Conservation (phyloP, 2,113 vertebrate genomes). For the Oryctolagus cuniculus region mOryCun1.1 NC_091449.1:58787501-58788000, state of each 20-base stretch:
- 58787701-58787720: conserved; percentile 26
- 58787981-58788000: background rate
- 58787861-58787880: background rate
- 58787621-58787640: background rate
- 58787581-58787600: background rate
- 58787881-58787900: background rate
- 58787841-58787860: background rate
- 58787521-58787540: background rate
- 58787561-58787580: background rate
- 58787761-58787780: background rate
- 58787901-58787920: background rate
- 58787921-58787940: background rate
- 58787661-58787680: background rate
- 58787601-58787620: conserved; percentile 1
- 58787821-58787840: background rate
- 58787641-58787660: background rate
- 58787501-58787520: background rate
- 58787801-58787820: background rate
- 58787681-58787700: background rate
- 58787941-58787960: background rate
- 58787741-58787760: background rate
- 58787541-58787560: background rate
- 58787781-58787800: background rate
- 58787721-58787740: background rate
- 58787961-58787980: background rate